A percentile compares a stretch with the other conserved stretches of the same genome.
Conservation (phyloP, 2,113 vertebrate species). For the Mus musculus region GRCm39 chr1:15921001-15921500, state of each 20-base stretch:
- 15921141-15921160: not conserved
- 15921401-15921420: too few species aligned
- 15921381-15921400: too few species aligned
- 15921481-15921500: too few species aligned
- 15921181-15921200: not conserved
- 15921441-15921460: too few species aligned
- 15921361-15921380: too few species aligned
- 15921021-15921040: not conserved
- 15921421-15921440: too few species aligned
- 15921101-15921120: not conserved
- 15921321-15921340: not conserved
- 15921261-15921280: not conserved
- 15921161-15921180: not conserved
- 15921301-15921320: not conserved
- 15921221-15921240: not conserved
- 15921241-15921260: not conserved
- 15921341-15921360: not conserved
- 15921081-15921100: not conserved
- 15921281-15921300: not conserved
- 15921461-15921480: too few species aligned
- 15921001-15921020: not conserved
- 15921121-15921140: not conserved
- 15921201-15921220: too few species aligned
- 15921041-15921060: not conserved
- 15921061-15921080: not conserved